A percentile compares a stretch with the other conserved stretches of the same genome.
phyloP scores from a whole-genome alignment of 1,140 invertebrate genomes.

The Drosophila parabipectinata region DNA sequence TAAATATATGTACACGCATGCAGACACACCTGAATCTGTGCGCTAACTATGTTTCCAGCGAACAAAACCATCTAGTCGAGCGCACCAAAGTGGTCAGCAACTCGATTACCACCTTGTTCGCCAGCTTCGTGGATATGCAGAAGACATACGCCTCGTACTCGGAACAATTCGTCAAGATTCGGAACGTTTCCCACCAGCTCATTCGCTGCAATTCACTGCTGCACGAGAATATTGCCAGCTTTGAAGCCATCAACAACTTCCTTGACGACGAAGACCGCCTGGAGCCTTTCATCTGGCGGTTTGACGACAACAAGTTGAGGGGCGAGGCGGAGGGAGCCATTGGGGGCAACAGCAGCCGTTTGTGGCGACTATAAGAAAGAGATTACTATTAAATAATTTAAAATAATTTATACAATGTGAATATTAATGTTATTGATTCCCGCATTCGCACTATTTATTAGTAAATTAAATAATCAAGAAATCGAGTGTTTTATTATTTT shows the following conservation, averaged over 20 bases:
- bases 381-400: neutral
- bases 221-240: slow-evolving; percentile 92
- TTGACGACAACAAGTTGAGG: slow-evolving; percentile 83
- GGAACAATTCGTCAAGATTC: slow-evolving; percentile 92
- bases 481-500: neutral
- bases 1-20: slow-evolving; percentile 78
- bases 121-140: slow-evolving; percentile 90
- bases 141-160: slow-evolving; percentile 92
- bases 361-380: slow-evolving; percentile 65
- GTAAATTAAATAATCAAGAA: slow-evolving; percentile 35
- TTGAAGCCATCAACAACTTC: slow-evolving; percentile 93
- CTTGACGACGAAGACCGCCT: slow-evolving; percentile 93
- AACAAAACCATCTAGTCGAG: slow-evolving; percentile 89
- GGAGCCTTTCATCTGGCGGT: slow-evolving; percentile 96
- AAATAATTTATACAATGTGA: slow-evolving; percentile 24
- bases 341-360: slow-evolving; percentile 83
- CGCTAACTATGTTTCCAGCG: slow-evolving; percentile 89
- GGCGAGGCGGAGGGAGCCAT: slow-evolving; percentile 76
- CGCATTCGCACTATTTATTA: slow-evolving; percentile 39
- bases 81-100: slow-evolving; percentile 90
- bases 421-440: slow-evolving; percentile 48
- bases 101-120: slow-evolving; percentile 89
- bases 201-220: slow-evolving; percentile 92
- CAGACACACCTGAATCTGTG: slow-evolving; percentile 88
- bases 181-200: slow-evolving; percentile 90